Base-by-base conservation (phyloP, 2,888 invertebrate species). In the Lydus trimaculatus region DNA sequence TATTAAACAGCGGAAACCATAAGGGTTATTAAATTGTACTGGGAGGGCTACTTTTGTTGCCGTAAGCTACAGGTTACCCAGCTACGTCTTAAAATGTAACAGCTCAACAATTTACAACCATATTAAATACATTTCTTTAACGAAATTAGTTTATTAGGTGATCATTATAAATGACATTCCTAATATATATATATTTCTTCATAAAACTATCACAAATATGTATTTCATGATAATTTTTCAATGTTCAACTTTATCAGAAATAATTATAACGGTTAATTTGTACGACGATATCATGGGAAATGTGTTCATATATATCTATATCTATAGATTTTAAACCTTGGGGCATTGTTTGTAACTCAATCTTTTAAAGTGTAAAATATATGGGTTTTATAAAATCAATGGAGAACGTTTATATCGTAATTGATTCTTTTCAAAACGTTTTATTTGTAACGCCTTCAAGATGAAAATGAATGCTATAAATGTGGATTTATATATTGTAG, bases 131-230 rank as follows among this genome's bases (percentile, higher is more conserved):
- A 36, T 36, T 20, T 61, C 33, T 5, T 61, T 8, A 61, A 25
- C 13, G 36, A 61, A 61, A 61, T 61, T 39, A 36, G 60, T 60
- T 60, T 60, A 60, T 60, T 60, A 36, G 31, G 36, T 36, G 60
- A 60, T 48, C 48, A 13, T 48, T 48, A 48, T 20, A 48, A 48
- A 20, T 48, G 48, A 48, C 20, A 48, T 48, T 20, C 48, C 48
- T 48, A 48, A 48, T 48, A n/a, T n/a, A n/a, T n/a, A n/a, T n/a
- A n/a, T n/a, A 48, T 48, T 48, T 48, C 48, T 48, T 48, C 48
- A 48, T 43, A 20, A 48, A 48, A 48, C 48, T 48, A 48, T 20
- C 20, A 48, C 48, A 20, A 48, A 48, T 23, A 39, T 39, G n/a
- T n/a, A 36, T 17, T 17, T 20, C 20, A 48, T 23, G 48, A 20